Evolutionary conservation across 1,140 invertebrate genomes (phyloP).

Genomic region (Caenorhabditis tropicalis): DNA sequence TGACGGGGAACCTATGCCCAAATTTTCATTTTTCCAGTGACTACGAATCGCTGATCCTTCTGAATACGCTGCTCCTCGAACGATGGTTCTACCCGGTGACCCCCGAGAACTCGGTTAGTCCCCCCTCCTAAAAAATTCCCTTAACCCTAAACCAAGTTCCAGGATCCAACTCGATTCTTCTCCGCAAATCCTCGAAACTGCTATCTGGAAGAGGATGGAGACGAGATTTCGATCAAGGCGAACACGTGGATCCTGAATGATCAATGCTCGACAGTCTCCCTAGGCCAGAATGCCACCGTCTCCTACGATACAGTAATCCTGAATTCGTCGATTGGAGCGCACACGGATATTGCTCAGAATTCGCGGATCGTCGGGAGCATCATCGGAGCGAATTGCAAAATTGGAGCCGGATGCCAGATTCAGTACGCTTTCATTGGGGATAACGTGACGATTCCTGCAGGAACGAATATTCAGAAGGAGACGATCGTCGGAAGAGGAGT

Average conservation of each 20-base stretch:
- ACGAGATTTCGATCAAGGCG: neutral
- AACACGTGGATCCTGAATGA: neutral
- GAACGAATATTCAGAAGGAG: neutral
- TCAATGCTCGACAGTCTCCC: neutral
- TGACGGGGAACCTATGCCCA: too few relatives aligned
- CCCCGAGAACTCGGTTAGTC: neutral
- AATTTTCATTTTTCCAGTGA: too few relatives aligned
- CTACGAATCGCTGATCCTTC: conserved; percentile 48
- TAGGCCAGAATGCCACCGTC: neutral
- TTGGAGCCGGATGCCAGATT: conserved; percentile 46
- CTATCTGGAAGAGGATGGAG: conserved; percentile 12
- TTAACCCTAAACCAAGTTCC: neutral
- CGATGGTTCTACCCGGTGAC: conserved; percentile 50
- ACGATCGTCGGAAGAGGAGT: conserved; percentile 49
- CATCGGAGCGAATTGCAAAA: conserved; percentile 47
- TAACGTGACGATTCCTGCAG: conserved; percentile 45
- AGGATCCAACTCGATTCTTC: conserved; percentile 6
- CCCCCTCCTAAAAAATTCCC: neutral
- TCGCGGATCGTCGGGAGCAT: neutral
- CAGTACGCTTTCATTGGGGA: conserved; percentile 36
- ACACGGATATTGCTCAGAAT: neutral
- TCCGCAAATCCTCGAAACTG: conserved; percentile 23
- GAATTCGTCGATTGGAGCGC: neutral
- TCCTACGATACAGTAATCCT: neutral
- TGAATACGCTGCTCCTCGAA: conserved; percentile 31